Evolutionary conservation across 2,888 invertebrate genomes (phyloP), one percentile per base, ranked within the genome.

Genomic region (Antheraea assamensis): DNA sequence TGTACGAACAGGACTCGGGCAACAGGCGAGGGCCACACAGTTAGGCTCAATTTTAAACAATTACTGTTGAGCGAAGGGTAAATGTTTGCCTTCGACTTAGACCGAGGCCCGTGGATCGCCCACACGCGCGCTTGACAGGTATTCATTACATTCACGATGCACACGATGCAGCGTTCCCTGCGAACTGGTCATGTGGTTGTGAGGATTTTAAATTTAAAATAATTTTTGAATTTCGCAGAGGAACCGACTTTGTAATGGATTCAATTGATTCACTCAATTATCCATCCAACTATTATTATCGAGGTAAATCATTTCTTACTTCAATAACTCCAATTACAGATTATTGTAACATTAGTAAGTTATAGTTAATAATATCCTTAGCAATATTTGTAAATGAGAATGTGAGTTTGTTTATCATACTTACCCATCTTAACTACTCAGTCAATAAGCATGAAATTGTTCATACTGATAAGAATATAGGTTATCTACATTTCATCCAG

Each of bases 21-120:
- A 91, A 91, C 91, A 90, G 87, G 88, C 87, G 78, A 87, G 90
- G 93, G 90, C 94, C 94, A 94, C 94, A 94, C 94, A 93, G 94
- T 94, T 94, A 93, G 93, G 92, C 90, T 92, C 94, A 94, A 94
- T 94, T 94, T 94, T 94, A 93, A 94, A 94, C 94, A 94, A 94
- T 94, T 94, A 94, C 93, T 90, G 91, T 87, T 91, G 92, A 91
- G 91, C 92, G 92, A 91, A 92, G 91, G 92, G 94, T 90, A 94
- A 94, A 94, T 94, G 93, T 94, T 94, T 94, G 92, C 92, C 83
- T 94, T 93, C 93, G 93, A 92, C 91, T 93, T 93, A 92, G 92
- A 89, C 85, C 88, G 81, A 82, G 79, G 82, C 76, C 83, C 79
- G 82, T 78, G 89, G 86, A 89, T 88, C 93, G 94, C 92, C 94